These are phyloP conservation scores for Mythimna loreyi DNA, from an alignment of 2,888 invertebrate species.

Conservation along the genomic window DNA sequence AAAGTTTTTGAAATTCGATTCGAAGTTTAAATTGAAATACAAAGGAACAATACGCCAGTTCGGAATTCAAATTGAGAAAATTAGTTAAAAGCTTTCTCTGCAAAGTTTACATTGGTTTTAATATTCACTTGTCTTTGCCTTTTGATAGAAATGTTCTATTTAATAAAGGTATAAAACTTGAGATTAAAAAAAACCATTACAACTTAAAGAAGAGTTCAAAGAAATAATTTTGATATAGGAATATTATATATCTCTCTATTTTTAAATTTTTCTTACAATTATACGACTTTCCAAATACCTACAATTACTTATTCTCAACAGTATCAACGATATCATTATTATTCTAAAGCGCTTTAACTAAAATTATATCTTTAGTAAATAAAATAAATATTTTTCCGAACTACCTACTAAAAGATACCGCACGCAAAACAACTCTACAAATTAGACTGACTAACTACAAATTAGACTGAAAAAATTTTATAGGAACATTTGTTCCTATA, in stretches of 20 bases:
- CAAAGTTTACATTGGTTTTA: constrained; percentile 38
- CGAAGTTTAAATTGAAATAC: constrained; percentile 47
- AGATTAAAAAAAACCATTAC: no score
- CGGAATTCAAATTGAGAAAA: constrained; percentile 36
- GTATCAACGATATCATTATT: no score
- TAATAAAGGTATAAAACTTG: not conserved
- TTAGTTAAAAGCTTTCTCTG: constrained; percentile 10
- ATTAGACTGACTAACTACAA: constrained; percentile 17
- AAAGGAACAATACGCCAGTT: constrained; percentile 18
- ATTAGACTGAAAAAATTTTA: constrained; percentile 11
- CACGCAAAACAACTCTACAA: constrained; percentile 24
- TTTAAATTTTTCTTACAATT: no score
- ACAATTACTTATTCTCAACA: no score
- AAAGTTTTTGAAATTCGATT: constrained; percentile 33
- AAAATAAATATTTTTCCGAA: not conserved
- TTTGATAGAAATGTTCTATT: not conserved
- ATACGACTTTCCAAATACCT: no score
- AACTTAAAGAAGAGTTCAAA: not conserved
- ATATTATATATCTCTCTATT: no score
- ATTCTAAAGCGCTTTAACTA: not conserved
- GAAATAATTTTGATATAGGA: not conserved
- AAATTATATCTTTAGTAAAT: not conserved
- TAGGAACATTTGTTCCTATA: constrained; percentile 9
- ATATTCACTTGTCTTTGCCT: constrained; percentile 36
- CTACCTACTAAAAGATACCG: constrained; percentile 9